Percentiles rank a stretch among this genome's conserved stretches.
Conservation (phyloP, 1,140 invertebrate species). For the Halyomorpha halys region DNA sequence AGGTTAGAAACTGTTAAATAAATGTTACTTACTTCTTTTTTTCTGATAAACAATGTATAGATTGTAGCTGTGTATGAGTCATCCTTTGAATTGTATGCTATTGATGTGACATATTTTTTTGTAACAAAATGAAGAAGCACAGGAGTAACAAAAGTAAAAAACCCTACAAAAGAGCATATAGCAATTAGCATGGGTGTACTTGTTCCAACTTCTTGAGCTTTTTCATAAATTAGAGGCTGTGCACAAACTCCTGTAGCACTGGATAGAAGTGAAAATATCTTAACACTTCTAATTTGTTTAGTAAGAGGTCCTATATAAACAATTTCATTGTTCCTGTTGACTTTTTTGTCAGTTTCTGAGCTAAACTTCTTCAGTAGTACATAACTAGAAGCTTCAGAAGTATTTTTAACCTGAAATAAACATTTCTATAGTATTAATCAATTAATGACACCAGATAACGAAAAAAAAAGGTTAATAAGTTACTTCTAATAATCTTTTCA, state of each 20-base stretch:
- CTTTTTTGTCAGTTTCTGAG: no score
- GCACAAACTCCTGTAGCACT: slow-evolving; percentile 53
- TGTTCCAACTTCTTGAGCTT: slow-evolving; percentile 44
- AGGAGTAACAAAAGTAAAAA: slow-evolving; percentile 75
- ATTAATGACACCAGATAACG: no score
- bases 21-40: slow-evolving; percentile 51
- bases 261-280: slow-evolving; percentile 68
- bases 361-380: no score
- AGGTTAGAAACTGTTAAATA: no score
- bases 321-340: slow-evolving; percentile 37
- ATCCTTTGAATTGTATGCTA: slow-evolving; percentile 55
- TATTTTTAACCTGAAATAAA: no score
- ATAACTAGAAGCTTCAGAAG: no score
- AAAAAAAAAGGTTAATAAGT: no score
- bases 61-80: slow-evolving; percentile 58
- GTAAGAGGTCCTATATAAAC: slow-evolving; percentile 56
- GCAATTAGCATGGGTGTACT: slow-evolving; percentile 45
- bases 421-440: no score
- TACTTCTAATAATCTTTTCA: no score
- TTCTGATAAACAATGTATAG: slow-evolving; percentile 51
- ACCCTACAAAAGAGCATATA: slow-evolving; percentile 52
- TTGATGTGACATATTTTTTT: slow-evolving; percentile 71
- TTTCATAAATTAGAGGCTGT: slow-evolving; percentile 60
- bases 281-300: slow-evolving; percentile 56
- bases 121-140: slow-evolving; percentile 68